Evolutionary conservation across 2,888 invertebrate species (phyloP).

Genomic region (Agrotis segetum): DNA sequence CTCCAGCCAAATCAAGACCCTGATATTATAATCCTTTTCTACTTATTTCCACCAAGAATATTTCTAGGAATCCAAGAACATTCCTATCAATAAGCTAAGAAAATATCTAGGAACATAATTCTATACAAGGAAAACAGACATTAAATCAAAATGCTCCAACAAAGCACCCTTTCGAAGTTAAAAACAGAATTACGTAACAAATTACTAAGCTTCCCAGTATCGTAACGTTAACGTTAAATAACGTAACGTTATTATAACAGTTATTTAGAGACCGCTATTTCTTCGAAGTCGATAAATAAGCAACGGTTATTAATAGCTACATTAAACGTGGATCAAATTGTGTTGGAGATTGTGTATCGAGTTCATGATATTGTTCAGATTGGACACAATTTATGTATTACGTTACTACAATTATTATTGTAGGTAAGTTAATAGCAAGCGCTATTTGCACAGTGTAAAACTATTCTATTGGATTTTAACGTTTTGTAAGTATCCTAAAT

Average conservation of each 20-base stretch:
- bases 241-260: constrained; percentile 10
- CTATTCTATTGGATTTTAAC: no score
- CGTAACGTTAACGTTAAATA: constrained; percentile 7
- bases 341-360: constrained; percentile 1
- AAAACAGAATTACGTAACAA: constrained; percentile 22
- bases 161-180: not conserved
- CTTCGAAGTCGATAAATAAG: constrained; percentile 6
- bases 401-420: not conserved
- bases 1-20: not conserved
- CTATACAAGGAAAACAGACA: not conserved
- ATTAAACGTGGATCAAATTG: constrained; percentile 9
- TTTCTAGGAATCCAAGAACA: no score
- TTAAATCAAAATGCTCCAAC: not conserved
- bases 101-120: not conserved
- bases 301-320: constrained; percentile 19
- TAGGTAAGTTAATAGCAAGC: no score
- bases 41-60: not conserved
- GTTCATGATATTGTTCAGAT: not conserved
- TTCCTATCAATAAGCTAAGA: not conserved
- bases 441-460: no score
- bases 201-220: not conserved
- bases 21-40: not conserved
- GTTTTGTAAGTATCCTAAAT: no score
- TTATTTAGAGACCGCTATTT: constrained; percentile 5
- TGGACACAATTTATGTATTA: constrained; percentile 1